phyloP scores from a whole-genome alignment of 2,888 invertebrate genomes.

The Diarsia rubi region DNA sequence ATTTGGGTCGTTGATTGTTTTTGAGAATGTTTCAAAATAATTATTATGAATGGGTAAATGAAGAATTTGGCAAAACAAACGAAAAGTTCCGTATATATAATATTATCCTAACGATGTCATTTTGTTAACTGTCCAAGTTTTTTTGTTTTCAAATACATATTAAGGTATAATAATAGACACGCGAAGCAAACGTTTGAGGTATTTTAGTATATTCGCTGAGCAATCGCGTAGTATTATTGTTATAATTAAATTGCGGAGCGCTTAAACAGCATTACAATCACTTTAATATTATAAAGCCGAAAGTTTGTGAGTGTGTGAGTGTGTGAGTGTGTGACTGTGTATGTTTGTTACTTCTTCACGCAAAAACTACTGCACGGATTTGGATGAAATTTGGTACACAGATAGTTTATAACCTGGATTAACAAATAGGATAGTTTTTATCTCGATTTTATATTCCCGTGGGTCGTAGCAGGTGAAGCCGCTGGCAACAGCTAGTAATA shows the following conservation, averaged over 20 bases:
- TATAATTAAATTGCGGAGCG: constrained; percentile 6
- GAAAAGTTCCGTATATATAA: constrained; percentile 10
- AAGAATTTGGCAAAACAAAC: constrained; percentile 26
- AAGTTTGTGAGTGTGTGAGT: too few relatives aligned
- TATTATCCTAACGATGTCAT: constrained; percentile 15
- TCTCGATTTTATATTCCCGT: too few relatives aligned
- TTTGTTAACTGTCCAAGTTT: constrained; percentile 48
- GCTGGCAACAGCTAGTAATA: too few relatives aligned
- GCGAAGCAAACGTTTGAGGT: constrained; percentile 21
- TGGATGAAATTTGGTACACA: too few relatives aligned
- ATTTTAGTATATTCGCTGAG: constrained; percentile 36
- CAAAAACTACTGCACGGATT: too few relatives aligned
- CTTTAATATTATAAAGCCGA: too few relatives aligned
- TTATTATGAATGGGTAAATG: background rate
- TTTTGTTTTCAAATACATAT: constrained; percentile 36
- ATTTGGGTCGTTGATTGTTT: background rate
- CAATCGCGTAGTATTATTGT: constrained; percentile 9
- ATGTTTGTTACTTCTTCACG: too few relatives aligned
- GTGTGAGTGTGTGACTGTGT: too few relatives aligned
- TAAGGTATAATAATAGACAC: constrained; percentile 28
- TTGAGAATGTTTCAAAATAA: background rate
- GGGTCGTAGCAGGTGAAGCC: too few relatives aligned
- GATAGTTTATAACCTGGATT: too few relatives aligned
- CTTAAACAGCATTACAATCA: constrained; percentile 3
- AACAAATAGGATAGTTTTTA: too few relatives aligned